phyloP scores from a whole-genome alignment of 2,888 invertebrate species.

The Ichneumoninae sp. region DNA sequence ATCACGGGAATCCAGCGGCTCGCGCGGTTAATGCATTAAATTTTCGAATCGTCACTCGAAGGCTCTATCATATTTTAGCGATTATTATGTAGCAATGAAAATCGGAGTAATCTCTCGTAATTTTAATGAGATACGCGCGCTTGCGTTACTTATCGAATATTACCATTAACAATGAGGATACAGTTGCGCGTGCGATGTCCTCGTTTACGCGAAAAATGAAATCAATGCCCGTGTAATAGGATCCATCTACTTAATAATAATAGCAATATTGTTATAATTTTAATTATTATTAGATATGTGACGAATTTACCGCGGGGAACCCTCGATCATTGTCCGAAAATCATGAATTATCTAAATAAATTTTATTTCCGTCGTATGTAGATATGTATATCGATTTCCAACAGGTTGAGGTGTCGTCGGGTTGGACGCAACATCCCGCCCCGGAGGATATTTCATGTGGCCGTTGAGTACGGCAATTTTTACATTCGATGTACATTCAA shows the following conservation, averaged over 20 bases:
- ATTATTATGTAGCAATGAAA: background rate
- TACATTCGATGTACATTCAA: background rate
- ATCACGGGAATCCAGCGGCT: background rate
- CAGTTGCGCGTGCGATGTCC: background rate
- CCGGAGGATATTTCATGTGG: background rate
- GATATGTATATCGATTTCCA: background rate
- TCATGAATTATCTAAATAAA: too few species aligned
- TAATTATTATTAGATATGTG: too few species aligned
- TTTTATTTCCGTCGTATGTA: too few species aligned
- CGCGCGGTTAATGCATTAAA: background rate
- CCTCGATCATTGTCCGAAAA: background rate
- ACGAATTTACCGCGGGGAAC: too few species aligned
- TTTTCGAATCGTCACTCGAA: background rate
- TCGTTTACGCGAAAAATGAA: background rate
- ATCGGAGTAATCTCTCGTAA: background rate
- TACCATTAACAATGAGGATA: background rate
- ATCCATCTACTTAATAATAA: background rate
- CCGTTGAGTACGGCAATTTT: background rate
- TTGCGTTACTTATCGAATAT: background rate
- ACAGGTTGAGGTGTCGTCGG: background rate
- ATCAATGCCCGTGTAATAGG: background rate
- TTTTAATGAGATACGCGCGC: background rate
- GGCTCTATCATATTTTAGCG: background rate
- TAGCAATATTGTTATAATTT: background rate
- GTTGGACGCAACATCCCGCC: background rate